Percentiles rank a stretch among this genome's conserved stretches.
Conservation (phyloP, 2,113 vertebrate species). For the Dinomys branickii region DNA sequence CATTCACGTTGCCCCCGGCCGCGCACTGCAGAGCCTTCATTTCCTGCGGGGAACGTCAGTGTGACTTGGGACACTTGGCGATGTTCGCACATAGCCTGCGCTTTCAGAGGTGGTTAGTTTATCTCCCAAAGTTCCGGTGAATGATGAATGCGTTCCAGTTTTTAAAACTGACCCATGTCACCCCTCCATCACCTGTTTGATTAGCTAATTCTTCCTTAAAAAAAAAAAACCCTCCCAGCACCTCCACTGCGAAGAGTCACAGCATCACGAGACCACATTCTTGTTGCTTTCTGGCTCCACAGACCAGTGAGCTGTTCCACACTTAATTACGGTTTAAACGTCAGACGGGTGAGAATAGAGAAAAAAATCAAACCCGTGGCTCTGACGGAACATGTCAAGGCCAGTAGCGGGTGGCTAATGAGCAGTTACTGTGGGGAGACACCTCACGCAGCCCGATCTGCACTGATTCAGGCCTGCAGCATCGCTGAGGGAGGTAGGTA, state of each 20-base stretch:
- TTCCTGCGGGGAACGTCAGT: slow-evolving; percentile 82
- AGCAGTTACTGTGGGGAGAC: not conserved
- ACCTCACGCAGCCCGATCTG: too few relatives aligned
- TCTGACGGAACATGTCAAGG: not conserved
- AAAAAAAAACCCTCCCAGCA: not conserved
- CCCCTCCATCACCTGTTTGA: not conserved
- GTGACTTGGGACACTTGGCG: rapidly evolving
- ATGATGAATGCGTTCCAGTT: too few relatives aligned
- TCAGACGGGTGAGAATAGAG: not conserved
- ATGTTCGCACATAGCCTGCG: rapidly evolving
- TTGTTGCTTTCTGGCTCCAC: not conserved
- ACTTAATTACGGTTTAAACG: not conserved
- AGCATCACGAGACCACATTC: not conserved
- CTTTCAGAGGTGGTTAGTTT: not conserved
- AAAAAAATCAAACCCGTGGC: not conserved
- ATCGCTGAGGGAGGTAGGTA: too few relatives aligned
- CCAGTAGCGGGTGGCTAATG: not conserved
- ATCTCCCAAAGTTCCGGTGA: not conserved
- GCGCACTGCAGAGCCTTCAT: slow-evolving; percentile 88
- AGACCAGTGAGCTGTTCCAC: not conserved
- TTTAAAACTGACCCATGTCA: not conserved
- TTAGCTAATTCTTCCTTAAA: not conserved
- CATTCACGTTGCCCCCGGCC: slow-evolving; percentile 89
- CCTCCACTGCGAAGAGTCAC: not conserved
- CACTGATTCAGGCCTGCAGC: not conserved